Base-by-base conservation (phyloP, 2,888 invertebrate genomes). In the Cataglyphis albicans region DNA sequence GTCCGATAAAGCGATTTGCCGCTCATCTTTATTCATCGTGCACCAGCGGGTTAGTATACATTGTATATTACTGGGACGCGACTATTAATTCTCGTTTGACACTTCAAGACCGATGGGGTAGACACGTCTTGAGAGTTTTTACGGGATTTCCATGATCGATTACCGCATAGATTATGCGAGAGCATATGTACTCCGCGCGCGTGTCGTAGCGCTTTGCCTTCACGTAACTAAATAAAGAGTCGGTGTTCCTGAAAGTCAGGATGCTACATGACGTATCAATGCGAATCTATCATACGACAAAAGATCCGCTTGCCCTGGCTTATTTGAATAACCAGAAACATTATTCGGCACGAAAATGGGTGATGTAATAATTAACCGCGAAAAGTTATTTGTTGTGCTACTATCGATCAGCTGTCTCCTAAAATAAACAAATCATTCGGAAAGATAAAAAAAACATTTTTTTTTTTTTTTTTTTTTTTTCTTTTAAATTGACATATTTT, bases 61-160 rank as follows among this genome's bases (percentile, higher is more conserved):
- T 76, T 90, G 86, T 89, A 90, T 88, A 86, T 88, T 90, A 87
- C 85, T 84, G 52, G 29, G 55, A 64, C 48, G 70, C 44, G 44
- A 67, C 90, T 90, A 89, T 89, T 89, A 90, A 89, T 89, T 89
- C 87, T 82, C 87, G 89, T 89, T 89, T 89, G 89, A 89, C 89
- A 90, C 89, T 90, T 57, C 70, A 84, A 85, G 90, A 90, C 89
- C 90, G 90, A 89, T 84, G 88, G 84, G 67, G 59, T 57, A 73
- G 89, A 82, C 86, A 83, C 83, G 65, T 89, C 68, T 68, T 74
- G 84, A 81, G 61, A 84, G 82, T 89, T 89, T 89, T 89, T 89
- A 87, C 83, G 55, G 80, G 82, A 90, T 89, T 83, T 81, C 85
- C 85, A 83, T 90, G 89, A 89, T 89, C 89, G 89, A 89, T 89